Percentiles rank a stretch among this genome's conserved stretches.
phyloP scores from a whole-genome alignment of 2,888 invertebrate species.

The Dryobota labecula region DNA sequence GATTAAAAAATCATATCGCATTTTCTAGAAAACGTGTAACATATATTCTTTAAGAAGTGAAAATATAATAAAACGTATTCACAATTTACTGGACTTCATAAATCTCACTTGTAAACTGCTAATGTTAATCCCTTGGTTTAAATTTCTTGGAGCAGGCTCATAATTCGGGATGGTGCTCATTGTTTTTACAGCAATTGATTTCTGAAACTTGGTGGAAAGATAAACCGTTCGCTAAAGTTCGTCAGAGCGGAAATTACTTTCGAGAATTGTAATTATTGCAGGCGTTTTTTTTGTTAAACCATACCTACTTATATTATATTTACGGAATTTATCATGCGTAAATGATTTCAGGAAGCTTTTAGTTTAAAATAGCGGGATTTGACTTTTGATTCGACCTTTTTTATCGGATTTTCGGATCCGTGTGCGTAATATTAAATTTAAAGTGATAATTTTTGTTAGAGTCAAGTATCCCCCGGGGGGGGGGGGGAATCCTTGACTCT shows the following conservation, averaged over 20 bases:
- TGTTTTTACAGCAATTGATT: slow-evolving; percentile 56
- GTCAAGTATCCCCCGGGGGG: too few species aligned
- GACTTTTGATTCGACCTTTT: too few species aligned
- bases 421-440: too few species aligned
- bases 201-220: slow-evolving; percentile 48
- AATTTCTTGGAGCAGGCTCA: slow-evolving; percentile 22
- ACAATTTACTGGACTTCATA: slow-evolving; percentile 2
- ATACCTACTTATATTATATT: too few species aligned
- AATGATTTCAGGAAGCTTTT: too few species aligned
- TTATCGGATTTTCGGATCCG: too few species aligned
- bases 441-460: too few species aligned
- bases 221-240: slow-evolving; percentile 40
- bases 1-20: too few species aligned
- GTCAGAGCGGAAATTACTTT: slow-evolving; percentile 21
- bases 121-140: slow-evolving; percentile 35
- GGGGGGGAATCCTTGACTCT: too few species aligned
- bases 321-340: neutral
- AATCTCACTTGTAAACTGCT: slow-evolving; percentile 9
- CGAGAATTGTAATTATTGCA: slow-evolving; percentile 6
- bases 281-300: too few species aligned
- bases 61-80: neutral
- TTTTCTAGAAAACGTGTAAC: neutral
- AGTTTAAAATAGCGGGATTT: too few species aligned
- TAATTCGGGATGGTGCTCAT: slow-evolving; percentile 26
- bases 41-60: neutral